Percentiles rank a stretch among this genome's conserved stretches.
Conservation (phyloP, 2,888 invertebrate species). For the Blastobasis lacticolella region DNA sequence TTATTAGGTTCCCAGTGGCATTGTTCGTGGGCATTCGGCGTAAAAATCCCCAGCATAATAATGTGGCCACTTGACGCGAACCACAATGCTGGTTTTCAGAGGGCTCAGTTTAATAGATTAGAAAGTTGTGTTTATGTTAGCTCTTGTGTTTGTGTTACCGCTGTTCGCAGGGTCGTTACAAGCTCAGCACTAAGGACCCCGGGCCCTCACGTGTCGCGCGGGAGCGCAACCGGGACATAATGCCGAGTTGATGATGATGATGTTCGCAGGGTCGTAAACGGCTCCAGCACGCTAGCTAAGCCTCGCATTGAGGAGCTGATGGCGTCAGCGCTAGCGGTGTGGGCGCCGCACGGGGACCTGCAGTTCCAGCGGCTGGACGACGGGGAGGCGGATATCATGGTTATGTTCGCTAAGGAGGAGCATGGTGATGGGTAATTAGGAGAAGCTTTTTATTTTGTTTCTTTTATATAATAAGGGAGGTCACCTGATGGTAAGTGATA, state of each 20-base stretch:
- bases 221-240: constrained; percentile 12
- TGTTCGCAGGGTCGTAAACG: constrained; percentile 77
- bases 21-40: too few relatives aligned
- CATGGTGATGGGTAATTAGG: constrained; percentile 79
- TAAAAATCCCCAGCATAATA: too few relatives aligned
- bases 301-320: constrained; percentile 72
- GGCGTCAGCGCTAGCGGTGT: constrained; percentile 76
- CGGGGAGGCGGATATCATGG: constrained; percentile 81
- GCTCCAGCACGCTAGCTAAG: constrained; percentile 76
- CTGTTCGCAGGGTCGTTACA: too few relatives aligned
- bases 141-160: too few relatives aligned
- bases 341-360: constrained; percentile 80
- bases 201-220: neutral
- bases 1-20: too few relatives aligned
- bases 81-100: too few relatives aligned
- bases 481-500: too few relatives aligned
- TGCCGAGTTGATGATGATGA: neutral
- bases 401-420: constrained; percentile 79
- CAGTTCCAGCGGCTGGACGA: constrained; percentile 64
- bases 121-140: too few relatives aligned
- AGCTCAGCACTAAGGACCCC: neutral
- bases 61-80: too few relatives aligned
- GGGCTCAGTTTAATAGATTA: too few relatives aligned
- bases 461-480: too few relatives aligned
- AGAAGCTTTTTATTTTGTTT: neutral